Base-by-base conservation (phyloP, 2,113 vertebrate genomes). In the Microcebus ravelobensis region DNA sequence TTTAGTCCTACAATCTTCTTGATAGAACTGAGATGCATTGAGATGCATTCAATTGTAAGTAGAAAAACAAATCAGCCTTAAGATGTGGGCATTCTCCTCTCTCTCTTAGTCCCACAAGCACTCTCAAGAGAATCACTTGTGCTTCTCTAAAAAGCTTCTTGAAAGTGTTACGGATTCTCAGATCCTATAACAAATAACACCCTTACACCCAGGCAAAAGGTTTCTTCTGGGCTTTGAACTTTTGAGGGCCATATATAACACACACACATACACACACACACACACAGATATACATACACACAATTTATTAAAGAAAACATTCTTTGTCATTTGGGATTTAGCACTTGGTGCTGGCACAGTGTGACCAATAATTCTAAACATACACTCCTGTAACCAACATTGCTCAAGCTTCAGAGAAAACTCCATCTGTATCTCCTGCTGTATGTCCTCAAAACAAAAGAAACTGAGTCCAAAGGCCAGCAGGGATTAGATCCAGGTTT, bases 151-250 rank as follows among this genome's bases (percentile, higher is more conserved):
- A 52, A 45, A n/a, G 8, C 31, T 10, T 80, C 59, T 85, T 85
- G 27, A 39, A 79, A 93, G 18, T 55, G 34, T 82, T 82, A 50
- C 39, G 6, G 17, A 31, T 76, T 96, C 63, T 77, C 96, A 83
- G 55, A 92, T 25, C 15, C 14, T 50, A 0, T 52, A 91, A 73
- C 3, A 31, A 68, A 18, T 29, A 55, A 67, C 21, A 50, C 13
- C 10, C 10, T 90, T 14, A 87, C 50, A 61, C 57, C 36, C 8
- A 34, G n/a, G 42, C 29, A 95, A 68, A 48, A 29, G 27, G 11
- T 52, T 61, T 34, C 39, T 73, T 93, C 6, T 68, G 18, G 68
- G 27, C 63, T 84, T 39, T 68, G 6, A 70, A 21, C 5, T 29
- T 67, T 68, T 36, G 20, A 74, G 5, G 5, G 17, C 7, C 6